These are phyloP conservation scores for Poicephalus gulielmi DNA, from an alignment of 2,113 vertebrate genomes.

Conservation along the genomic window DNA sequence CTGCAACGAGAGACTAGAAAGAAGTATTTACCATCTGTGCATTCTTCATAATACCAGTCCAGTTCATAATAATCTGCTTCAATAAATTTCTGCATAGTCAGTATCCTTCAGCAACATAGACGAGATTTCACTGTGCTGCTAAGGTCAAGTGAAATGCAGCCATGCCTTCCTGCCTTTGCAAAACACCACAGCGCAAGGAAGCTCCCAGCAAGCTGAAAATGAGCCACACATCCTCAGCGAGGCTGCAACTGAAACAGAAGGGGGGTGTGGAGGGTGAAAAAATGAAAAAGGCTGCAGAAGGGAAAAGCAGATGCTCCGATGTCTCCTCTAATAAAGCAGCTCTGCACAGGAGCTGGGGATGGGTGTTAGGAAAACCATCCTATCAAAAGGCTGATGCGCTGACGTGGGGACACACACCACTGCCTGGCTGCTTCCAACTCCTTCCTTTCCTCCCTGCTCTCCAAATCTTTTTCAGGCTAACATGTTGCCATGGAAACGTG, in stretches of 20 bases:
- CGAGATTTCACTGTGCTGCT: slow-evolving; percentile 56
- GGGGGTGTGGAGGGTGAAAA: background rate
- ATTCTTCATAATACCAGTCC: slow-evolving; percentile 99
- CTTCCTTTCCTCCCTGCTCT: slow-evolving; percentile 51
- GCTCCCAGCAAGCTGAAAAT: background rate
- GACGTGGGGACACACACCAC: slow-evolving; percentile 78
- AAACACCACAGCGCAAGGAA: background rate
- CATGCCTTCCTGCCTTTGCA: slow-evolving; percentile 70
- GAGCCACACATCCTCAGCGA: slow-evolving; percentile 67
- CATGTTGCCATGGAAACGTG: slow-evolving; percentile 87
- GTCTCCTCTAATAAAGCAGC: slow-evolving; percentile 65
- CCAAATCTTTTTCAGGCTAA: slow-evolving; percentile 77
- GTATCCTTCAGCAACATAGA: slow-evolving; percentile 64
- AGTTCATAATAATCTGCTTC: slow-evolving; percentile 97
- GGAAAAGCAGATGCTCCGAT: slow-evolving; percentile 51
- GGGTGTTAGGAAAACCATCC: slow-evolving; percentile 77
- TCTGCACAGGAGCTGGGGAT: slow-evolving; percentile 60
- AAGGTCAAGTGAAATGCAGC: slow-evolving; percentile 79
- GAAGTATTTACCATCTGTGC: slow-evolving; percentile 89
- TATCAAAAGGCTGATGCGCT: slow-evolving; percentile 72
- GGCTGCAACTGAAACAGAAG: background rate
- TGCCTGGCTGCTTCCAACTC: slow-evolving; percentile 63
- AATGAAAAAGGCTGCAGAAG: background rate
- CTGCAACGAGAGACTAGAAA: slow-evolving; percentile 17
- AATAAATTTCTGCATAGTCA: slow-evolving; percentile 98